Evolutionary conservation across 2,888 invertebrate genomes (phyloP).

Genomic region (Campoletis raptor): DNA sequence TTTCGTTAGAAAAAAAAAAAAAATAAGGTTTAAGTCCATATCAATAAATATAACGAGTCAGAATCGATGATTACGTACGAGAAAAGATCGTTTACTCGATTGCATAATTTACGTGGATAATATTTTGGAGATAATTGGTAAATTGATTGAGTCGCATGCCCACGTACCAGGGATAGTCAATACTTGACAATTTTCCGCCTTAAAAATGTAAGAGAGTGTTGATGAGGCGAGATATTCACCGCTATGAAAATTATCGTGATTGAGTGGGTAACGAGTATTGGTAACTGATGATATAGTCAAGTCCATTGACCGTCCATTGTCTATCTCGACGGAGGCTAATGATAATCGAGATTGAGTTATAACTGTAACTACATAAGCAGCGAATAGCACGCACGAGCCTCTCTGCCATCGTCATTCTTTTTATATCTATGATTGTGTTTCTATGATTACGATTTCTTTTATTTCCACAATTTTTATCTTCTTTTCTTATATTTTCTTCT

Average conservation of each 20-base stretch:
- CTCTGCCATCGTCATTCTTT: neutral
- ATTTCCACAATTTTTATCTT: neutral
- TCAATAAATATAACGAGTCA: neutral
- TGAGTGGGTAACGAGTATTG: slow-evolving; percentile 1
- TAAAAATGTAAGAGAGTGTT: slow-evolving; percentile 1
- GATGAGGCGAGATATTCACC: slow-evolving; percentile 15
- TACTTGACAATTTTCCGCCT: neutral
- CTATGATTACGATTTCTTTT: neutral
- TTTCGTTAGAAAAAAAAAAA: neutral
- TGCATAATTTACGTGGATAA: slow-evolving; percentile 7
- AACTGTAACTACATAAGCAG: slow-evolving; percentile 26
- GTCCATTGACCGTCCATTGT: slow-evolving; percentile 64
- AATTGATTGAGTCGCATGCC: neutral
- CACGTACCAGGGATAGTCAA: neutral
- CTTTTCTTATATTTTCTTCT: neutral
- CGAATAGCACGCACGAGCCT: slow-evolving; percentile 23
- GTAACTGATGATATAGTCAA: neutral
- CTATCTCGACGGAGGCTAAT: slow-evolving; percentile 29
- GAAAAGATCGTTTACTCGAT: neutral
- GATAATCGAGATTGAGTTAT: slow-evolving; percentile 57
- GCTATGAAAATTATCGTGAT: slow-evolving; percentile 25
- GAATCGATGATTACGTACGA: neutral
- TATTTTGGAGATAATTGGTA: slow-evolving; percentile 12
- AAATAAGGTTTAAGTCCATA: neutral
- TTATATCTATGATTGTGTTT: neutral